Evolutionary conservation across 2,113 vertebrate species (phyloP).

Genomic region (Ciconia boyciana): DNA sequence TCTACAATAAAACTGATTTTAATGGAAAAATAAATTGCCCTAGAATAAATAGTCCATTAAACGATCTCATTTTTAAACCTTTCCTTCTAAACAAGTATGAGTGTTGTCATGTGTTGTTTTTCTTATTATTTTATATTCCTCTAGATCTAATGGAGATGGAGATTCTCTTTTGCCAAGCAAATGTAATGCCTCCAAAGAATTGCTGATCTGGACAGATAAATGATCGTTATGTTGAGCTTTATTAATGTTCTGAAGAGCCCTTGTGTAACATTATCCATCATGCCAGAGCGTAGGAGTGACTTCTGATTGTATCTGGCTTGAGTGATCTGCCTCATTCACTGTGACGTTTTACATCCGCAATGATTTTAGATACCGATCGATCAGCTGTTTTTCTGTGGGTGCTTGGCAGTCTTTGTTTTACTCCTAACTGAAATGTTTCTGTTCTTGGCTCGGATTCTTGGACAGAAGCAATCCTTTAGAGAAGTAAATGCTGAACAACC

Average conservation of each 20-base stretch:
- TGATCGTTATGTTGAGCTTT: background rate
- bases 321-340: background rate
- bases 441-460: background rate
- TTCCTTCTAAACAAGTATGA: background rate
- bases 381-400: background rate
- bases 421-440: background rate
- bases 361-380: accelerated
- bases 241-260: background rate
- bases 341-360: background rate
- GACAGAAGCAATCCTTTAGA: background rate
- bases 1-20: background rate
- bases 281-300: background rate
- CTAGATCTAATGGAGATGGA: background rate
- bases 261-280: background rate
- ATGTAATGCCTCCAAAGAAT: background rate
- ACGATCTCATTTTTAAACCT: background rate
- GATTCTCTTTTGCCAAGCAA: background rate
- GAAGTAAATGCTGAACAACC: background rate
- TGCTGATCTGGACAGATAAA: background rate
- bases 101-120: background rate
- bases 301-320: background rate
- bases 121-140: background rate
- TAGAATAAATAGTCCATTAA: background rate
- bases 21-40: background rate
- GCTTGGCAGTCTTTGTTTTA: background rate